Evolutionary conservation across 1,140 invertebrate genomes (phyloP), one percentile per base, ranked within the genome.

Genomic region (Bombus impatiens): DNA sequence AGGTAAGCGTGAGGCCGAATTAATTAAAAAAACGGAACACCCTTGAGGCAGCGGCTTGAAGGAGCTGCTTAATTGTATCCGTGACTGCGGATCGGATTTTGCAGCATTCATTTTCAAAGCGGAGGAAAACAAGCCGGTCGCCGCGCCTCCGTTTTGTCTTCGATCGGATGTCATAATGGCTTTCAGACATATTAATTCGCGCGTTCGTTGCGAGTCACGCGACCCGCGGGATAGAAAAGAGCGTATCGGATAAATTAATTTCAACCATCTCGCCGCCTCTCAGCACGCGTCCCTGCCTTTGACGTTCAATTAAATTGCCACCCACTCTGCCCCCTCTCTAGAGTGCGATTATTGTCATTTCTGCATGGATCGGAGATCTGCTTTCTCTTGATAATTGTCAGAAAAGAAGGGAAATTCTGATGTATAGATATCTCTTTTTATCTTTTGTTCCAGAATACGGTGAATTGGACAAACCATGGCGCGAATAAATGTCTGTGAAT

Each of bases 31-130:
- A 62, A 74, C 57, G 84, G 47, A 81, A 71, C 62, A 72, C 77
- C 78, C 83, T 80, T 44, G 68, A 85, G 83, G 40, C 53, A 32
- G 53, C 47, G 12, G n/a, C 67, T 25, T 62, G 53, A 59, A 85
- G 77, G 25, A 62, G 83, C 35, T 37, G 40, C 83, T 80, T 85
- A 85, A 85, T 85, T 85, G 83, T 85, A 85, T 85, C 83, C 83
- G 53, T 57, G 83, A 72, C 77, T 72, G 83, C 67, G 83, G 78
- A 85, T 85, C 77, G 77, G 68, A 80, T 85, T 85, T 80, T 62
- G 40, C 68, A 22, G 68, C 42, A 67, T 80, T 70, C 53, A 42
- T 72, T 59, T 59, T 35, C 40, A 59, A 57, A 32, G 9, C 40
- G 67, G 9, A 5, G 53, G 57, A 40, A 85, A 80, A 47, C 78